These are phyloP conservation scores for Rhinopomastus cyanomelas DNA, from an alignment of 2,113 vertebrate species.

Conservation along the genomic window DNA sequence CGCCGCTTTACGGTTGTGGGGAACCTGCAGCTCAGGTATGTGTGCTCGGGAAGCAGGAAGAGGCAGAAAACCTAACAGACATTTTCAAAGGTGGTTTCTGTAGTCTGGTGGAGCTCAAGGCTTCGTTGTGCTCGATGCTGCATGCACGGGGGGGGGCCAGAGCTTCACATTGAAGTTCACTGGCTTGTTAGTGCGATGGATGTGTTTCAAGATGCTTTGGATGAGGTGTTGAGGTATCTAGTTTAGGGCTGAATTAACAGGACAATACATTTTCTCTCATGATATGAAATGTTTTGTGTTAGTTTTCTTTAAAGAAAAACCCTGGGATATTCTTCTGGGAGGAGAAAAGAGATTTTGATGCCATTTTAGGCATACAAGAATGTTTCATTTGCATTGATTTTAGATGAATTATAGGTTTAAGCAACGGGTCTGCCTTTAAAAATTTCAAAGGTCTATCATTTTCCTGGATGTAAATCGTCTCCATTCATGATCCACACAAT, in stretches of 20 bases:
- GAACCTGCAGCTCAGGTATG: not conserved
- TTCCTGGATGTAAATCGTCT: constrained; percentile 18
- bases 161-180: not conserved
- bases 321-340: fast-evolving
- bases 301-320: not conserved
- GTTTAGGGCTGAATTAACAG: too few species aligned
- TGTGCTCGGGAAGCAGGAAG: not conserved
- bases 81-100: not conserved
- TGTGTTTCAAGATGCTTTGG: too few species aligned
- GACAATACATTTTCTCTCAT: not conserved
- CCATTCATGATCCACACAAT: constrained; percentile 28
- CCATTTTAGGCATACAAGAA: not conserved
- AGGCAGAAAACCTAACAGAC: not conserved
- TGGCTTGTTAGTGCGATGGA: not conserved
- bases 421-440: constrained; percentile 5
- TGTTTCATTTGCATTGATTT: not conserved
- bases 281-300: not conserved
- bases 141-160: not conserved
- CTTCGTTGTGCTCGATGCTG: not conserved
- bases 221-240: too few species aligned
- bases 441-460: constrained; percentile 51
- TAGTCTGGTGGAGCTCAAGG: not conserved
- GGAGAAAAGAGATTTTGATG: not conserved
- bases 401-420: constrained; percentile 22
- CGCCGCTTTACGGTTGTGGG: not conserved